Percentiles rank a stretch among this genome's conserved stretches.
Conservation (phyloP, 2,888 invertebrate genomes). For the Neocrepidodera transversa region DNA sequence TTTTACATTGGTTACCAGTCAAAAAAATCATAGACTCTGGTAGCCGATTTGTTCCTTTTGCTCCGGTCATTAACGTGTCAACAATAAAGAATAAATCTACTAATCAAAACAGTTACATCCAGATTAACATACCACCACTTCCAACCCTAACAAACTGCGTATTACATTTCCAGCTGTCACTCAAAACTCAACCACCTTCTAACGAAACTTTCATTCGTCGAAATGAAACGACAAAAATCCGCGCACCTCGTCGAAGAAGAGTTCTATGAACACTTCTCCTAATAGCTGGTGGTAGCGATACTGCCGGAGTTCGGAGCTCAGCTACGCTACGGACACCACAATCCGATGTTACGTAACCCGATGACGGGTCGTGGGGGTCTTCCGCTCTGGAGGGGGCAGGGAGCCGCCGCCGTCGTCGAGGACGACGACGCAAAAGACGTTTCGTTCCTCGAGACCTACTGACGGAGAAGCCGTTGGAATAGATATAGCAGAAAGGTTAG, state of each 20-base stretch:
- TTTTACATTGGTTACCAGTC: too few relatives aligned
- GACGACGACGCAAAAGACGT: conserved; percentile 21
- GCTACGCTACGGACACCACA: conserved; percentile 16
- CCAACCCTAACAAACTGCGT: background rate
- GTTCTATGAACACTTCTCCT: conserved; percentile 4
- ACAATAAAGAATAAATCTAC: too few relatives aligned
- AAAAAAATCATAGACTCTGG: too few relatives aligned
- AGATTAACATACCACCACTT: background rate
- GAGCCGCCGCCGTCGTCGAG: conserved; percentile 14
- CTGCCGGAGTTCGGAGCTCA: too few relatives aligned
- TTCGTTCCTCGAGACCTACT: background rate
- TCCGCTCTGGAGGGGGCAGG: conserved; percentile 8
- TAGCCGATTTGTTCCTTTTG: too few relatives aligned
- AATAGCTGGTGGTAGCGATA: conserved; percentile 8
- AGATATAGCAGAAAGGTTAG: too few relatives aligned
- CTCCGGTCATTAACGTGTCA: too few relatives aligned
- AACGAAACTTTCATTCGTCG: background rate
- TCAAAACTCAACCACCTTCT: background rate
- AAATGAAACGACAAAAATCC: background rate
- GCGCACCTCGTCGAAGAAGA: conserved; percentile 13
- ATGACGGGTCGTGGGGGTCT: conserved; percentile 17
- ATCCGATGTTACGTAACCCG: conserved; percentile 21
- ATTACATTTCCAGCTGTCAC: background rate
- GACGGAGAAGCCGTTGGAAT: background rate
- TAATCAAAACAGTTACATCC: too few relatives aligned